Evolutionary conservation across 2,797 vertebrate genomes (phyloP).

Genomic region (Silurus lanzhouensis): DNA sequence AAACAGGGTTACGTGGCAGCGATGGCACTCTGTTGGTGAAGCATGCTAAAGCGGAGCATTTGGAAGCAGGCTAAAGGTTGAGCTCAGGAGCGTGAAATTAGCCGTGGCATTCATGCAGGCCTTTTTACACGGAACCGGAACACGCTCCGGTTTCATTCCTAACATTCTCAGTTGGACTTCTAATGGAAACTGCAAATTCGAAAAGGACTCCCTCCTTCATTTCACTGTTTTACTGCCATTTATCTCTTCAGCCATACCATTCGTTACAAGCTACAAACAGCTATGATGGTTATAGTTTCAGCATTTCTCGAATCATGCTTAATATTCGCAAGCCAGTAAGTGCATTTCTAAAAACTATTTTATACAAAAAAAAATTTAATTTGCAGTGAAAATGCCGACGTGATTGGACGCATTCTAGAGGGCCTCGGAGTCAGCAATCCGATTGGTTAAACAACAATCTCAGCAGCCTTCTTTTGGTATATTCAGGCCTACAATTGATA

Average conservation of each 20-base stretch:
- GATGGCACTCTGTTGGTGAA: constrained; percentile 61
- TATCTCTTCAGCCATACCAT: not conserved
- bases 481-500: no score
- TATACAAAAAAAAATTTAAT: no score
- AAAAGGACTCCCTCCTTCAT: not conserved
- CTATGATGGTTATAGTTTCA: no score
- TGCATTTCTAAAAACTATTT: no score
- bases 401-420: no score
- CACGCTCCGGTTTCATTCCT: constrained; percentile 25
- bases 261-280: no score
- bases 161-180: not conserved
- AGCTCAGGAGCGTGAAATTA: constrained; percentile 78
- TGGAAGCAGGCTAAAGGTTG: constrained; percentile 69
- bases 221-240: not conserved
- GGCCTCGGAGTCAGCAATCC: no score
- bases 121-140: constrained; percentile 64
- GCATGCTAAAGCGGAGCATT: constrained; percentile 72
- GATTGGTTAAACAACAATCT: no score
- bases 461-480: no score
- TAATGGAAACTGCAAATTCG: not conserved
- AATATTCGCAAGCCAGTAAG: no score
- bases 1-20: constrained; percentile 64
- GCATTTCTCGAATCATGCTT: no score
- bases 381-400: no score
- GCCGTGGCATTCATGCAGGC: constrained; percentile 72